These are phyloP conservation scores for Alectoris magna DNA, from an alignment of 2,797 vertebrate genomes.

Conservation along the genomic window DNA sequence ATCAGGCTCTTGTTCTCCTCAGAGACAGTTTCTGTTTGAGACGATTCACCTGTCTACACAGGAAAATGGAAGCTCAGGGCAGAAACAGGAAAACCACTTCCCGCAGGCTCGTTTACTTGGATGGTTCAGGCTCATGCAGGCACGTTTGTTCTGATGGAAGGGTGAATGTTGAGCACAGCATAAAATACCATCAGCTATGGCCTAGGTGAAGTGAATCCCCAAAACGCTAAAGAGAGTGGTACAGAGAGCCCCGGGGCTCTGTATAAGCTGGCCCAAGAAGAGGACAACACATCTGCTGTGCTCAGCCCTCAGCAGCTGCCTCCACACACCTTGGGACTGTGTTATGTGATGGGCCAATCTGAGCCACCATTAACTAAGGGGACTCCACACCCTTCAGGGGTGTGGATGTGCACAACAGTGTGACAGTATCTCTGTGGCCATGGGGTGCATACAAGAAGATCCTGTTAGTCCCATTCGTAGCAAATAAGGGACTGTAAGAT, in stretches of 20 bases:
- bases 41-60: conserved; percentile 85
- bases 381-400: background rate
- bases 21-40: conserved; percentile 93
- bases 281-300: background rate
- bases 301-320: background rate
- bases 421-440: background rate
- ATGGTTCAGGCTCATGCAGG: background rate
- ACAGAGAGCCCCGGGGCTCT: background rate
- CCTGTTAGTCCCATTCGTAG: background rate
- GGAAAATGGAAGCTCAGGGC: background rate
- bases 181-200: background rate
- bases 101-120: background rate
- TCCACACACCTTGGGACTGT: background rate
- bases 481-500: background rate
- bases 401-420: background rate
- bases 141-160: background rate
- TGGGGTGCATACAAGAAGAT: background rate
- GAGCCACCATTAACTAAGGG: background rate
- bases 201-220: background rate
- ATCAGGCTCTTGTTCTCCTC: conserved; percentile 94
- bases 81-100: background rate
- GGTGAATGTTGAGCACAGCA: background rate
- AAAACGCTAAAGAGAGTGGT: background rate
- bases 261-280: accelerated
- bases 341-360: background rate